Evolutionary conservation across 2,113 vertebrate genomes (phyloP).

Genomic region (Puma concolor): DNA sequence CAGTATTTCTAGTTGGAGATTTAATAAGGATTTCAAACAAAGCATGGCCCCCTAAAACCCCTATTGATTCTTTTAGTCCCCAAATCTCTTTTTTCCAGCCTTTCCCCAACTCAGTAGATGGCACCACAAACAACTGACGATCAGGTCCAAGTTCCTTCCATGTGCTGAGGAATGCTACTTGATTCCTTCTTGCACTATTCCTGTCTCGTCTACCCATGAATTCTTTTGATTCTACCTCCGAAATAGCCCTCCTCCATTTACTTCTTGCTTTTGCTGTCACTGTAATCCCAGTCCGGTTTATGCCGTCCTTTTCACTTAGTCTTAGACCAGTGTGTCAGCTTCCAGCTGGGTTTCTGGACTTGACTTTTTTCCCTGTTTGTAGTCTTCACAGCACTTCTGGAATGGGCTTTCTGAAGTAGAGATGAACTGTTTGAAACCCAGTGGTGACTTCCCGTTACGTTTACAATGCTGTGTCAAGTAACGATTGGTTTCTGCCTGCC

Average conservation of each 20-base stretch:
- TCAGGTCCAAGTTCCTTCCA: not conserved
- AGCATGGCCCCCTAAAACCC: not conserved
- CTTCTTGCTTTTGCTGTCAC: not conserved
- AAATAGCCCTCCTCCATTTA: not conserved
- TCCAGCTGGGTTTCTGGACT: not conserved
- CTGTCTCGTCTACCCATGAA: not conserved
- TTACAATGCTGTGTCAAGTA: not conserved
- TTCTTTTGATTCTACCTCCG: not conserved
- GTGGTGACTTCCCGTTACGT: not conserved
- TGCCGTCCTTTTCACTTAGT: not conserved
- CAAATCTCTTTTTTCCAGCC: not conserved
- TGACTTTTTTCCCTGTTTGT: not conserved
- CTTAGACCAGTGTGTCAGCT: not conserved
- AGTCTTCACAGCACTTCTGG: not conserved
- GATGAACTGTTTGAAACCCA: not conserved
- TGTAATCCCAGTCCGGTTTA: not conserved
- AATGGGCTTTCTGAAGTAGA: not conserved
- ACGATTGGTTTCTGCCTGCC: not conserved
- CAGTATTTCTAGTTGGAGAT: not conserved
- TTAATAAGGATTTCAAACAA: not conserved
- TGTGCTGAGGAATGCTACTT: not conserved
- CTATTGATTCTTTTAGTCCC: not conserved
- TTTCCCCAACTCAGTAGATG: not conserved
- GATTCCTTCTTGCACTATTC: not conserved
- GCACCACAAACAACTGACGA: not conserved